Base-by-base conservation (phyloP, 2,888 invertebrate species). In the Nowickia ferox region DNA sequence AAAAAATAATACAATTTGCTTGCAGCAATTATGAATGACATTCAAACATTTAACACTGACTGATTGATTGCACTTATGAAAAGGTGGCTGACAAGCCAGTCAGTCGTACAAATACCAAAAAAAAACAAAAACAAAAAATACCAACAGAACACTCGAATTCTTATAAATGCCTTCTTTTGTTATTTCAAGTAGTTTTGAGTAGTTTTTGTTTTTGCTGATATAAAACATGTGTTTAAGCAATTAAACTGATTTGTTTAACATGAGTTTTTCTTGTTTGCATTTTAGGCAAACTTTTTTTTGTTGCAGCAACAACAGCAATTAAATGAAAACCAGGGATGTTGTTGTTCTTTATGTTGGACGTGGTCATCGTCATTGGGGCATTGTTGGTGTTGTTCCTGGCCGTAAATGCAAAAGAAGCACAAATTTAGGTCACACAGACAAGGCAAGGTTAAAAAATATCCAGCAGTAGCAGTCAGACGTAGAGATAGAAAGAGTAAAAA, bases 141-240 rank as follows among this genome's bases (percentile, higher is more conserved):
- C 63, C 48, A 63, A 55, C 48, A 63, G 48, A 51, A 44, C n/a
- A 44, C 11, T 63, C 69, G 82, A 86, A 86, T 75, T 79, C 85
- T 82, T 86, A 86, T 63, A 86, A 86, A 76, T 86, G 82, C 57
- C 51, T 10, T 48, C 19, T 55, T 68, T 68, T 65, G 65, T 80
- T 57, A 38, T 66, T 68, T 66, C 19, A 66, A 66, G 46, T 38
- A 63, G 15, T 42, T 61, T 10, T 59, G 13, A 17, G 44, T 53
- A 22, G 8, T 72, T 22, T 68, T 65, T 13, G 53, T 53, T 30
- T 71, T 38, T 13, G 44, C 22, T 48, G 10, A 46, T 11, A 61
- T 2, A 69, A 15, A 19, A 55, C n/a, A 57, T 66, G 55, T 55
- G 44, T 76, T 65, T 30, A 40, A 71, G 11, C 53, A 61, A 69